These are phyloP conservation scores for Drosophila virilis DNA, from an alignment of 1,140 invertebrate genomes.

Conservation along the genomic window DNA sequence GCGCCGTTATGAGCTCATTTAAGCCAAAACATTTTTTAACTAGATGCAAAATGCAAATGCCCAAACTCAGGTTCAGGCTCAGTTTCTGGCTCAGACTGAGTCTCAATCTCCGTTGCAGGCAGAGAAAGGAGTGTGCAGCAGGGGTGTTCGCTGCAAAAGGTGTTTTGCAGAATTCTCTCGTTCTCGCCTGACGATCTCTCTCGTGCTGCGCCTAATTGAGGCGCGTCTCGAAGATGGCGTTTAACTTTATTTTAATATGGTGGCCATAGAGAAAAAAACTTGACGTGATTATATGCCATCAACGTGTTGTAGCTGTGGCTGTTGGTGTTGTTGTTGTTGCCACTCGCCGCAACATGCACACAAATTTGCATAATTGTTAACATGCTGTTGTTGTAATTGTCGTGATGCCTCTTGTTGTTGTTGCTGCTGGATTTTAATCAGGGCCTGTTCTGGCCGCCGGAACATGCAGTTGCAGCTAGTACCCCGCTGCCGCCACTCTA, in stretches of 20 bases:
- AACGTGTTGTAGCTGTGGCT: constrained; percentile 37
- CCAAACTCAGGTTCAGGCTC: not conserved
- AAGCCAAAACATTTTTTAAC: constrained; percentile 32
- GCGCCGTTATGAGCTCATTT: constrained; percentile 27
- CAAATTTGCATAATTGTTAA: constrained; percentile 81
- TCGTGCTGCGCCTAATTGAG: constrained; percentile 44
- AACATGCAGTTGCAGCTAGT: constrained; percentile 13
- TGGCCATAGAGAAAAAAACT: constrained; percentile 43
- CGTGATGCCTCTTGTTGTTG: constrained; percentile 34
- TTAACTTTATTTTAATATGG: constrained; percentile 70
- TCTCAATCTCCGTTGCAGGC: not conserved
- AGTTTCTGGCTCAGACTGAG: not conserved
- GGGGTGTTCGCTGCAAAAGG: constrained; percentile 22
- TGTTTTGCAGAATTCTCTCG: constrained; percentile 67
- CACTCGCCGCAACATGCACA: constrained; percentile 64
- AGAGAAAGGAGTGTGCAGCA: not conserved
- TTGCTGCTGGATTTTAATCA: constrained; percentile 70
- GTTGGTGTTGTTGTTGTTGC: constrained; percentile 34
- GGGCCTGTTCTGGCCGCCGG: constrained; percentile 46
- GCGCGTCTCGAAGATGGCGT: constrained; percentile 69
- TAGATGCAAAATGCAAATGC: constrained; percentile 36
- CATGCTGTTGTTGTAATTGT: constrained; percentile 72
- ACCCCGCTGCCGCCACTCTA: constrained; percentile 37
- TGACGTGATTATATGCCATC: constrained; percentile 79
- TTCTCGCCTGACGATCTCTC: constrained; percentile 55